Evolutionary conservation across 2,113 vertebrate species (phyloP), one percentile per base, ranked within the genome.

Genomic region (Anseranas semipalmata): DNA sequence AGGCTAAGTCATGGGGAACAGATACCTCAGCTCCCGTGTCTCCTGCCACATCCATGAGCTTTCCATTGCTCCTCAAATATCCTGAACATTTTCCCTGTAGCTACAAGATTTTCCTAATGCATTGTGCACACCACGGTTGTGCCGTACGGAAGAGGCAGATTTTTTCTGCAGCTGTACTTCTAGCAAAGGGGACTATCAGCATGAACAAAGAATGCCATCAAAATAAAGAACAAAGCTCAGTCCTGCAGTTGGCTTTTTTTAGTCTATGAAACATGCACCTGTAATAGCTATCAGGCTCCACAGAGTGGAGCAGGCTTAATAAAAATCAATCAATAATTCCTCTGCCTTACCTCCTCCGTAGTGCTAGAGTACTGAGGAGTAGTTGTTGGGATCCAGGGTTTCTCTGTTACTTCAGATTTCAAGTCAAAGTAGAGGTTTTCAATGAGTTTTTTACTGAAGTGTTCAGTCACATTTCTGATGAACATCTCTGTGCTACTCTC

Each of bases 321-420:
- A 81, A 95, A 79, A 94, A 94, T 83, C 86, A 65, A 59, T 88
- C 71, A 87, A 85, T 84, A 76, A 50, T 55, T 65, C 45, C 48
- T 33, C 75, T 73, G 17, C 68, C 97, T 98, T 98, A 98, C 98
- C 98, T 98, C 87, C 90, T 94, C 82, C 9, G 97, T 96, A 76
- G 96, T 97, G 92, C 94, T 96, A 43, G 73, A 67, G 84, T 97
- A 95, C 13, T 93, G 91, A 48, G 15, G 78, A 85, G 85, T 81
- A 7, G 97, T 94, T 43, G 68, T 80, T 50, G 82, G 78, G 73
- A 74, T 82, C 96, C 96, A 96, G 28, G 87, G 25, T 55, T 90
- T 90, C 76, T 96, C 95, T 85, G 97, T 95, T 67, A 89, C 84
- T 37, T 78, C 76, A 48, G 95, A 67, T 90, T 84, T 96, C 63